These are phyloP conservation scores for Globicephala melas DNA, from an alignment of 2,113 vertebrate species.

Conservation along the genomic window DNA sequence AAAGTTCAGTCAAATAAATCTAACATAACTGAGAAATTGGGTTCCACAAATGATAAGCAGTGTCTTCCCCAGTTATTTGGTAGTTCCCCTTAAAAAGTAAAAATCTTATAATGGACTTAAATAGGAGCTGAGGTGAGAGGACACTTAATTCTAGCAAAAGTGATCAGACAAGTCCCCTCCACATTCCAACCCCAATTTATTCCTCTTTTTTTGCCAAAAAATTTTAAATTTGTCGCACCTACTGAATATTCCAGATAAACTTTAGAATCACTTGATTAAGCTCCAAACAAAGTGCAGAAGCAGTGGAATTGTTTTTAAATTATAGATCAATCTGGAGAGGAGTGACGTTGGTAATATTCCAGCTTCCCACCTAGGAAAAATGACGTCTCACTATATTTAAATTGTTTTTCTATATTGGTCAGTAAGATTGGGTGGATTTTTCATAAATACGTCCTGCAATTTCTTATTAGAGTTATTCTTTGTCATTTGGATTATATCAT, in stretches of 20 bases:
- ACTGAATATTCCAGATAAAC: neutral
- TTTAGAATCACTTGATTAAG: neutral
- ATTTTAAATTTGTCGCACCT: neutral
- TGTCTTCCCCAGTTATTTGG: neutral
- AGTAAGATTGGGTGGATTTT: neutral
- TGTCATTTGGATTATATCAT: conserved; percentile 31
- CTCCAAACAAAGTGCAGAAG: neutral
- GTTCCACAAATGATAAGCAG: neutral
- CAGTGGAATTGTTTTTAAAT: neutral
- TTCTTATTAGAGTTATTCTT: neutral
- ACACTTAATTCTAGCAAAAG: neutral
- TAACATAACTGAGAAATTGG: neutral
- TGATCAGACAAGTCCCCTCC: neutral
- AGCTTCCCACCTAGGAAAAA: neutral
- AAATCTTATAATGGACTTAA: neutral
- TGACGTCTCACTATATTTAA: neutral
- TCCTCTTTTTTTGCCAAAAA: neutral
- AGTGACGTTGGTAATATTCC: neutral
- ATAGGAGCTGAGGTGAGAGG: neutral
- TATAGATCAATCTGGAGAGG: neutral
- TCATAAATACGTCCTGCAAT: neutral
- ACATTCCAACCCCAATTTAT: neutral
- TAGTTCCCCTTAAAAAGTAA: neutral
- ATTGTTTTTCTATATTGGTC: neutral
- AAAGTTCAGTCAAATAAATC: neutral